Conservation (phyloP, 2,797 vertebrate genomes). For the Hirundo rustica region DNA sequence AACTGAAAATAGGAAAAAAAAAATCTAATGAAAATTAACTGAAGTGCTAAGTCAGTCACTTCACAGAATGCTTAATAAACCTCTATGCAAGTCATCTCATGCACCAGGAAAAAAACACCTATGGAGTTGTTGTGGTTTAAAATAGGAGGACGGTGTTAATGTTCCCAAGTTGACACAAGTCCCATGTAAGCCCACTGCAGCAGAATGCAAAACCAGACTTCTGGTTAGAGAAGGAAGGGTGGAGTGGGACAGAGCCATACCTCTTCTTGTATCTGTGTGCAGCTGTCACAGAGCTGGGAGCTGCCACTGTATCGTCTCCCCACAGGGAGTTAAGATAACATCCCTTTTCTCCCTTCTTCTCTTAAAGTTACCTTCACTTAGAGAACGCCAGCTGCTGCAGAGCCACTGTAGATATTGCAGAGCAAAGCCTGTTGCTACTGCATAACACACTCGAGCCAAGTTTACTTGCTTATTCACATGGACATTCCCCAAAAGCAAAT, state of each 20-base stretch:
- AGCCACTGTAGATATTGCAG: neutral
- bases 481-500: neutral
- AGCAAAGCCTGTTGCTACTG: neutral
- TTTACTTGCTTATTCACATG: neutral
- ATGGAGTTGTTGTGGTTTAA: neutral
- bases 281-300: neutral
- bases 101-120: neutral
- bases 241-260: neutral
- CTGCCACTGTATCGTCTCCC: neutral
- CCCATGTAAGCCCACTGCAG: neutral
- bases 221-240: neutral
- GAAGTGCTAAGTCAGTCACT: neutral
- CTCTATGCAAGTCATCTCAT: neutral
- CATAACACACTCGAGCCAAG: neutral
- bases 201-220: neutral
- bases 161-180: neutral
- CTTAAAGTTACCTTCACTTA: neutral
- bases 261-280: neutral
- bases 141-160: neutral
- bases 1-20: neutral
- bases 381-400: neutral
- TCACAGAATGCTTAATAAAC: neutral
- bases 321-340: neutral
- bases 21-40: neutral
- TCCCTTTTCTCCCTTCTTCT: neutral